Evolutionary conservation across 2,797 vertebrate genomes (phyloP), one percentile per base, ranked within the genome.

Genomic region (Danionella dracula): DNA sequence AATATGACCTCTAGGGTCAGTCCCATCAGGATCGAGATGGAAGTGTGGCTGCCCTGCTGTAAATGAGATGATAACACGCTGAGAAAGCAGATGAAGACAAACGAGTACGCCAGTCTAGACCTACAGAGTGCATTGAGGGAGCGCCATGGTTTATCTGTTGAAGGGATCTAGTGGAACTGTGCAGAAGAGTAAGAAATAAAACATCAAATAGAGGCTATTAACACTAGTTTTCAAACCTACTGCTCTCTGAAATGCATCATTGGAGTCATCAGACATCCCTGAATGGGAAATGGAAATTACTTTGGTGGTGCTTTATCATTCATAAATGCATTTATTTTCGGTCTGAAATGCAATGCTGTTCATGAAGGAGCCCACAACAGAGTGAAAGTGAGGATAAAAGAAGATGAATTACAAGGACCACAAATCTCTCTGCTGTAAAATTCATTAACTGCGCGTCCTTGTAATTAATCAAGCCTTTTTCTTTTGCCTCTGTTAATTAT

Each of bases 31-130:
- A 38, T 35, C 34, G 63, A 19, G 48, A 65, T 53, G 41, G 70
- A 66, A 60, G 55, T 61, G 42, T 53, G 50, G 42, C 46, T 40
- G 50, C 55, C 63, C 62, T 40, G 21, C 38, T 70, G 45, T 50
- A 58, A 51, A 29, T 37, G 44, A 70, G 53, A 57, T 65, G 54
- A 70, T 64, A 65, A 59, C 53, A 70, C 4, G 61, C 68, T 51
- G 61, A 38, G 59, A 42, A 64, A 45, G 27, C 48, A 45, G 41
- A 55, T 63, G 65, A 72, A 72, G 65, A 68, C 57, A 68, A 72
- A 67, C 58, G 53, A 34, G 34, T 40, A 32, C 29, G 35, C 42
- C 48, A 54, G 32, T 66, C 17, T 55, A 13, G 38, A 66, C 63
- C 42, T 31, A 37, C 48, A 59, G 16, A 12, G 29, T 56, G 34